A percentile compares a stretch with the other conserved stretches of the same genome.
These are phyloP conservation scores for Ectemnius continuus DNA, from an alignment of 2,888 invertebrate species.

Conservation along the genomic window DNA sequence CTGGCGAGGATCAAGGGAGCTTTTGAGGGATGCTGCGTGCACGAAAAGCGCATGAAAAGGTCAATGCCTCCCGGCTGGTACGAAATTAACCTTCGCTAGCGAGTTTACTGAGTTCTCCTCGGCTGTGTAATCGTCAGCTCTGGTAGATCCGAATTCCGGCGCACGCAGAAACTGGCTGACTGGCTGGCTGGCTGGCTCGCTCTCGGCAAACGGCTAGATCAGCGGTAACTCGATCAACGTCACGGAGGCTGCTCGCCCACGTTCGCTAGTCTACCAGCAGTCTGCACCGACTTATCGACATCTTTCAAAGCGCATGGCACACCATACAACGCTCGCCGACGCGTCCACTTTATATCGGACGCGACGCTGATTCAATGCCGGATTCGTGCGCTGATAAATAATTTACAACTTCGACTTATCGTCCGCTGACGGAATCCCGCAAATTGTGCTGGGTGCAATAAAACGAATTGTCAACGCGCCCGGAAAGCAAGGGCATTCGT, in stretches of 20 bases:
- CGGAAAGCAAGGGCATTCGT: too few species aligned
- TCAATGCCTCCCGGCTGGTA: constrained; percentile 45
- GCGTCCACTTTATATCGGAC: constrained; percentile 29
- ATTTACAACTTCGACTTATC: constrained; percentile 40
- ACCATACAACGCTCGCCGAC: constrained; percentile 3
- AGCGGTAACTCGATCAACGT: constrained; percentile 36
- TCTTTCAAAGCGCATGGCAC: constrained; percentile 37
- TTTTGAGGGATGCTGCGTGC: neutral
- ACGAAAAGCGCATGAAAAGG: constrained; percentile 21
- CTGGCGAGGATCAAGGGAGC: too few species aligned
- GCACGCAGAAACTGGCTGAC: neutral
- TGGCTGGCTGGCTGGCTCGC: too few species aligned
- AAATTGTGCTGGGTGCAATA: constrained; percentile 6
- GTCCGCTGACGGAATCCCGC: constrained; percentile 26
- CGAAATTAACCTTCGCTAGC: constrained; percentile 48
- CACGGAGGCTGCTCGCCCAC: constrained; percentile 43
- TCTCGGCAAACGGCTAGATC: constrained; percentile 4
- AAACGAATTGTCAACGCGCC: too few species aligned
- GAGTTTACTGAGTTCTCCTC: constrained; percentile 7
- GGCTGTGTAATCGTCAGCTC: constrained; percentile 37
- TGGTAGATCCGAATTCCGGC: constrained; percentile 13
- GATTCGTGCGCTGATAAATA: constrained; percentile 25
- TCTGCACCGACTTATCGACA: constrained; percentile 43
- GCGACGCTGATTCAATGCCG: constrained; percentile 28
- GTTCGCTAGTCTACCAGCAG: constrained; percentile 32